Evolutionary conservation across 1,140 invertebrate species (phyloP), one percentile per base, ranked within the genome.

Genomic region (Drosophila baimaii): DNA sequence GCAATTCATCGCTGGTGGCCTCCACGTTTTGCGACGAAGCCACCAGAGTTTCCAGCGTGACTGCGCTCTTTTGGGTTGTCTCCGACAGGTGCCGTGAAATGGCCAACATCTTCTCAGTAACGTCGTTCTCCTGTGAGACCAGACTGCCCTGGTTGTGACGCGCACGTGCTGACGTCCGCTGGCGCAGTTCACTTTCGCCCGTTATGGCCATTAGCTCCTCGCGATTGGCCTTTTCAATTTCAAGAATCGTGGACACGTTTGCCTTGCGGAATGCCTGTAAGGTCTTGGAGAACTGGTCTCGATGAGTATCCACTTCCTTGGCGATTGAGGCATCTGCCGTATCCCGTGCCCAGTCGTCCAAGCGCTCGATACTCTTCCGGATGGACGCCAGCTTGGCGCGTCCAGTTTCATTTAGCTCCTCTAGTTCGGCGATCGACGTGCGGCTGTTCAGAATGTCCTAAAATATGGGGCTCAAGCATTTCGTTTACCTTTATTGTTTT

Each of bases 51-150:
- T 97, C 96, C 43, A 98, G 92, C 15, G 97, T 97, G 41, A 95
- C 94, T 44, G 96, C 96, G 93, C 97, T 98, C 86, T 95, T 95
- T 77, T 98, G 95, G 15, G 97, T 96, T 19, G 97, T 98, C 76
- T 96, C 96, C 17, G 96, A 95, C 73, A 99, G 93, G 91, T 97
- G 95, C 63, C 96, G 94, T 73, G 96, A 97, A 62, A 98, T 96
- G 44, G 96, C 95, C 43, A 97, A 91, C 74, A 99, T 92, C 92
- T 96, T 96, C 70, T 98, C 96, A 4, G 97, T 98, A 0, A 97
- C 94, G 86, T 95, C 94, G 59, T 91, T 92, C 37, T 92, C 91
- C 61, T 92, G 92, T 1, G 89, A 82, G 1, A 92, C 89, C 13
- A 92, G 59, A 57, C 78, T 92, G 29, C 85, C 70, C 13, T 86